Base-by-base conservation (phyloP, 2,888 invertebrate species). In the Mimachlamys varia region DNA sequence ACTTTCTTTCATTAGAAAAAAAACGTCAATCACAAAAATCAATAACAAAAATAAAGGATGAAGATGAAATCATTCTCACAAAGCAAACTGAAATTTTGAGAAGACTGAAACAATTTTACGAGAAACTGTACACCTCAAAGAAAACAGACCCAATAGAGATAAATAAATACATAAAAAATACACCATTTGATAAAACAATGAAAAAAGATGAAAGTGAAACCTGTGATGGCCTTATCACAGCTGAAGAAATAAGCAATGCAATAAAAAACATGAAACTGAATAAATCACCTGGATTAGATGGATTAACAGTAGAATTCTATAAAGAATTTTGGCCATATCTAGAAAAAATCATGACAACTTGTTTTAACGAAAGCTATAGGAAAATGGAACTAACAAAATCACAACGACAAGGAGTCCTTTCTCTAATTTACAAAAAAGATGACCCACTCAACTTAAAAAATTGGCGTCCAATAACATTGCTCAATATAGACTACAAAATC, bases 371-470 rank as follows among this genome's bases (percentile, higher is more conserved):
- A 55, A 12, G 44, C 13, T 62, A 33, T 38, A 76, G 17, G 44
- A 5, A 38, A 3, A 37, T 15, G 50, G 12, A 22, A 53, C 13
- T 3, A 55, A 33, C 58, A 58, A 17, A 33, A 22, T 44, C 89
- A 3, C 90, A 90, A 88, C 7, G 50, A 49, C 87, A 38, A 33
- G 44, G 38, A 7, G 17, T 87, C 4, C 50, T 90, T 38, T 53
- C 88, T 13, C 19, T 91, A 27, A n/a, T 89, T 87, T 88, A 88
- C n/a, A 88, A 89, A 89, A n/a, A n/a, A 91, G 89, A 88, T n/a
- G 90, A 49, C 50, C 33, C 15, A 27, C n/a, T 17, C 17, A 19
- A 58, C 17, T 19, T 88, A 55, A 89, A 89, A 62, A 90, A 89
- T 37, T 90, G 89, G 55, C 87, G 91, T 50, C 90, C 91, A 1